Evolutionary conservation across 2,113 vertebrate genomes (phyloP), one percentile per base, ranked within the genome.

Genomic region (Gallinago media): DNA sequence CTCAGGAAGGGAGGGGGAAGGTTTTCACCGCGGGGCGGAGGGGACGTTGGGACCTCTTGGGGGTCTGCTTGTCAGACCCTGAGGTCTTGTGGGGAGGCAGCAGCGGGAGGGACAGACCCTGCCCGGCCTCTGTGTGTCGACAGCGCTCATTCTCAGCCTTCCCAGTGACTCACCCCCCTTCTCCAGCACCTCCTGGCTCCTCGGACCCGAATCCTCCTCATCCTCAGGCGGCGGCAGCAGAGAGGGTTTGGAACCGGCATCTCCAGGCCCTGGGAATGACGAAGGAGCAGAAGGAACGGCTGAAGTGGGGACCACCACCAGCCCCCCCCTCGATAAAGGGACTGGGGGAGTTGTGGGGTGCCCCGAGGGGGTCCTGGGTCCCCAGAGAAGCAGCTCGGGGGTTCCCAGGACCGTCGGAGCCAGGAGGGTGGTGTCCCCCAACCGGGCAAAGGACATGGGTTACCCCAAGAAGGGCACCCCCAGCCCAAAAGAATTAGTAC

Each of bases 81-180:
- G 4, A 56, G 38, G 38, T 38, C 38, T 38, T 38, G 38, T 38
- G 38, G 38, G 38, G 38, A 38, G 38, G 38, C 38, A 38, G 38
- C 38, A 38, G 38, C 12, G 38, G 38, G 4, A 38, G 38, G 38
- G 38, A 12, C 38, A 38, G 38, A 38, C 38, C 38, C 38, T 38
- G 38, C 38, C 38, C 38, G 38, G 38, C 38, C 38, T 38, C 38
- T 38, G 38, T 38, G 38, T 38, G 38, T 38, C 38, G 38, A 38
- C 11, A 38, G 38, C 38, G 38, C 38, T 38, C 38, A 12, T 38
- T 38, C 38, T 38, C 38, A 38, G 38, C 38, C 38, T 38, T 38
- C 3, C 1, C 66, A 7, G 22, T 16, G 34, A 91, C 96, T 96
- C 88, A 94, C 95, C 87, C 72, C 47, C 94, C 26, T 81, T 22